Conservation (phyloP, 2,888 invertebrate genomes). For the Athalia rosae region DNA sequence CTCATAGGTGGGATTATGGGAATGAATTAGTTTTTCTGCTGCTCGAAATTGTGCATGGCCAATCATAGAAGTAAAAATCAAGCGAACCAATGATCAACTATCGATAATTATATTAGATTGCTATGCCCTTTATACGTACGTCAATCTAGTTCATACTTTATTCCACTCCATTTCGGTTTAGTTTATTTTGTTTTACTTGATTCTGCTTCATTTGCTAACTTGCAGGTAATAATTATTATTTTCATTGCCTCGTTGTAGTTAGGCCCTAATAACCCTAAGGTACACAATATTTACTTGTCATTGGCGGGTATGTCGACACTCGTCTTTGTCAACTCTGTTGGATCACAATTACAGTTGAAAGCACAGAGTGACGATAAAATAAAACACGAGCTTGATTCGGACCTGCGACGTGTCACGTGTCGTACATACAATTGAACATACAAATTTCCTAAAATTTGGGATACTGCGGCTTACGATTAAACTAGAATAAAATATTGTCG, state of each 20-base stretch:
- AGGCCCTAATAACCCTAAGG: conserved; percentile 31
- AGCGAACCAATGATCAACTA: background rate
- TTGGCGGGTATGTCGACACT: conserved; percentile 31
- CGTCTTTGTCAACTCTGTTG: background rate
- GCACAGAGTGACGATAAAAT: conserved; percentile 10
- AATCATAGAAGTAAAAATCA: too few species aligned
- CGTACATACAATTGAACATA: background rate
- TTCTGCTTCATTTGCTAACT: conserved; percentile 5
- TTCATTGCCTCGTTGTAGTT: conserved; percentile 34
- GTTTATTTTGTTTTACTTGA: background rate
- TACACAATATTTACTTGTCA: conserved; percentile 23
- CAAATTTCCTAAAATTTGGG: background rate
- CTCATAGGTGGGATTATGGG: too few species aligned
- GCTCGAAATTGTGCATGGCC: too few species aligned
- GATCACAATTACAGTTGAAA: conserved; percentile 26
- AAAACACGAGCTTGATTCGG: background rate
- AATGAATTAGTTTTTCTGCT: background rate
- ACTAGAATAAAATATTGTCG: too few species aligned
- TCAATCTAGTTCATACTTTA: background rate
- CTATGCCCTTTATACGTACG: too few species aligned
- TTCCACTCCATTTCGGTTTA: background rate
- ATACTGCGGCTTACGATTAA: too few species aligned
- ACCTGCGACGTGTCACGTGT: too few species aligned
- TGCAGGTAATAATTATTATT: conserved; percentile 23
- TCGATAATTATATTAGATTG: conserved; percentile 8